A percentile compares a stretch with the other conserved stretches of the same genome.
Evolutionary conservation across 2,888 invertebrate species (phyloP).

Genomic region (Drosophila hawaiiensis): DNA sequence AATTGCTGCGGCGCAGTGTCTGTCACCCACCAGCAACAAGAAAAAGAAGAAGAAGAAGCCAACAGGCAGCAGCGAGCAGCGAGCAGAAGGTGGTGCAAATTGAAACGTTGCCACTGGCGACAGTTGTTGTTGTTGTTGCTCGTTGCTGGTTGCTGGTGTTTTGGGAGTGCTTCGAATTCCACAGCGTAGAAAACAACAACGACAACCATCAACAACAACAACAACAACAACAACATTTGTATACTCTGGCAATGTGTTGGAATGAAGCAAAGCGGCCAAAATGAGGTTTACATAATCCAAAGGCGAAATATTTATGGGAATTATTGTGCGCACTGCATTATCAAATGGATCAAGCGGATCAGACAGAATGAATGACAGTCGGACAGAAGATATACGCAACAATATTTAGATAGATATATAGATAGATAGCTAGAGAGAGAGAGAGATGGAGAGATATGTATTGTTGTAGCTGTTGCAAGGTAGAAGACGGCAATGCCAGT

Average conservation of each 20-base stretch:
- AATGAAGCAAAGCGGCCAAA: conserved; percentile 32
- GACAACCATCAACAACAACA: conserved; percentile 24
- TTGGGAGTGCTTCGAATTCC: conserved; percentile 74
- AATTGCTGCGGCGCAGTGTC: conserved; percentile 33
- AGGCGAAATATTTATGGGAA: conserved; percentile 70
- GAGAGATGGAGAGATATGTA: background rate
- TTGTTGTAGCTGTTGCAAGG: conserved; percentile 9
- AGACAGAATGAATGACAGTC: conserved; percentile 34
- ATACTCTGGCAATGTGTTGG: conserved; percentile 11
- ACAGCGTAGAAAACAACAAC: conserved; percentile 52
- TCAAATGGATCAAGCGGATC: conserved; percentile 54
- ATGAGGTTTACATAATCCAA: conserved; percentile 63
- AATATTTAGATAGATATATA: background rate
- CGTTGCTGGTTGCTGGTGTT: conserved; percentile 21
- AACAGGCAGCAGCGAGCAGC: background rate
- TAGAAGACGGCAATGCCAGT: conserved; percentile 19
- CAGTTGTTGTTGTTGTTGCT: conserved; percentile 18
- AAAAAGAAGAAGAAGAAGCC: background rate
- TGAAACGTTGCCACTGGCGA: conserved; percentile 48
- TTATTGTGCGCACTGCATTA: conserved; percentile 66
- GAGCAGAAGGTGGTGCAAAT: conserved; percentile 15
- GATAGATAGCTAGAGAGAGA: background rate
- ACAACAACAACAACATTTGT: conserved; percentile 8
- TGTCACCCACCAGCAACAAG: conserved; percentile 25
- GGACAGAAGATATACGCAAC: conserved; percentile 6